Evolutionary conservation across 2,113 vertebrate genomes (phyloP).

Genomic region (Empidonax alnorum): DNA sequence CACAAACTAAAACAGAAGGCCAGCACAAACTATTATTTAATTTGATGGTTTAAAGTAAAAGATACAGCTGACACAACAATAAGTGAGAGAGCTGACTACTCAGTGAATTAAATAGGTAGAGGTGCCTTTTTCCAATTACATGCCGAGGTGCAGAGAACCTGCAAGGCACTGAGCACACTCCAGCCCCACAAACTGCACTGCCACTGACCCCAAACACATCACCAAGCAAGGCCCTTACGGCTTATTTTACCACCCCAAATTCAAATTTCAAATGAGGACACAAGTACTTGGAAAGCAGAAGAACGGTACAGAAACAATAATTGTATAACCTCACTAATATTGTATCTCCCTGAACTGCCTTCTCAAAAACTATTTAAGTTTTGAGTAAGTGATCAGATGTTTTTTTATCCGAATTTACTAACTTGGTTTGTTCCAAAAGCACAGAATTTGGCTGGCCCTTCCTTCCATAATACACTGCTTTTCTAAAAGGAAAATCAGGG

Average conservation of each 20-base stretch:
- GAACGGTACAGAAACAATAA: neutral
- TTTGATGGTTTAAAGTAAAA: slow-evolving; percentile 68
- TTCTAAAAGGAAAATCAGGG: neutral
- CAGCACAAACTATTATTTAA: slow-evolving; percentile 73
- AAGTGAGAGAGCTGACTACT: slow-evolving; percentile 55
- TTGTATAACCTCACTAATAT: neutral
- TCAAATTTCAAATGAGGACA: neutral
- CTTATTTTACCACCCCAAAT: neutral
- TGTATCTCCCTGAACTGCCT: neutral
- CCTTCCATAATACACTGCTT: neutral
- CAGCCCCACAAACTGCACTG: neutral
- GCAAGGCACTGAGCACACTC: neutral
- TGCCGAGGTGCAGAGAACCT: neutral
- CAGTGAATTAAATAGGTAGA: slow-evolving; percentile 25
- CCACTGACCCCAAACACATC: neutral
- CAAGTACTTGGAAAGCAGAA: neutral
- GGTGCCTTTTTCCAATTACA: slow-evolving; percentile 33
- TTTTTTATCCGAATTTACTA: neutral
- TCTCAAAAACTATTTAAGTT: neutral
- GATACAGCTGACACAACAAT: slow-evolving; percentile 73
- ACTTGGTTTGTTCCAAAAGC: neutral
- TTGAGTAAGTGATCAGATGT: neutral
- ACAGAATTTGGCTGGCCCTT: neutral
- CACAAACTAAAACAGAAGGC: slow-evolving; percentile 76
- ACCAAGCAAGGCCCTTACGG: neutral